Evolutionary conservation across 2,888 invertebrate genomes (phyloP).

Genomic region (Pristionchus exspectatus): DNA sequence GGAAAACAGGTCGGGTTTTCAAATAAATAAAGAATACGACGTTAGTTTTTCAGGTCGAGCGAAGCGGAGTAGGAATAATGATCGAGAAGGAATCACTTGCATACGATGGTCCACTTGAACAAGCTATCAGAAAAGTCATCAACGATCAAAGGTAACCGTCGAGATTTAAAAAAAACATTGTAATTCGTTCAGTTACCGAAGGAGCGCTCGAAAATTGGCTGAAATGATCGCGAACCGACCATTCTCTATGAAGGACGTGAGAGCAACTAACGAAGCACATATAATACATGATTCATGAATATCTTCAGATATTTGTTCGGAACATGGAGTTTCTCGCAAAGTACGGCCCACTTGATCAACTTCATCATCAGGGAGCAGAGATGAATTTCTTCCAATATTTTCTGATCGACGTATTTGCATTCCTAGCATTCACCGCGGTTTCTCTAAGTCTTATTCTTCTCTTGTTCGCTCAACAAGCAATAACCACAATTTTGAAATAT

Average conservation of each 20-base stretch:
- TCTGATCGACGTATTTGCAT: background rate
- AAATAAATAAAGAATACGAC: no score
- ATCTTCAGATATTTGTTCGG: background rate
- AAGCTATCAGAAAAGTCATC: slow-evolving; percentile 16
- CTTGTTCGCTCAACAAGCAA: background rate
- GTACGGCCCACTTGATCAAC: background rate
- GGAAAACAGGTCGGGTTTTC: background rate
- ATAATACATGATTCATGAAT: background rate
- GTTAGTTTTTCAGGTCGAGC: background rate
- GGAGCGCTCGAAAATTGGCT: background rate
- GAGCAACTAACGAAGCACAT: background rate
- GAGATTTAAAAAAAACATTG: background rate
- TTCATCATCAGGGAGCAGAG: background rate
- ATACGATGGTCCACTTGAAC: background rate
- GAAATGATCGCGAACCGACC: slow-evolving; percentile 17
- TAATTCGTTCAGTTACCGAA: background rate
- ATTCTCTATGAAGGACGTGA: slow-evolving; percentile 31
- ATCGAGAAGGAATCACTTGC: background rate
- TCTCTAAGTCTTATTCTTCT: background rate
- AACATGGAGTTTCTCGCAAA: slow-evolving; percentile 33
- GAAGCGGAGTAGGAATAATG: slow-evolving; percentile 19
- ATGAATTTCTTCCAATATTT: background rate
- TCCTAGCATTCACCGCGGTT: background rate
- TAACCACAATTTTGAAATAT: background rate
- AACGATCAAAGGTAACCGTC: background rate